Base-by-base conservation (phyloP, 1,140 invertebrate species). In the Pemphigus obesinymphae region DNA sequence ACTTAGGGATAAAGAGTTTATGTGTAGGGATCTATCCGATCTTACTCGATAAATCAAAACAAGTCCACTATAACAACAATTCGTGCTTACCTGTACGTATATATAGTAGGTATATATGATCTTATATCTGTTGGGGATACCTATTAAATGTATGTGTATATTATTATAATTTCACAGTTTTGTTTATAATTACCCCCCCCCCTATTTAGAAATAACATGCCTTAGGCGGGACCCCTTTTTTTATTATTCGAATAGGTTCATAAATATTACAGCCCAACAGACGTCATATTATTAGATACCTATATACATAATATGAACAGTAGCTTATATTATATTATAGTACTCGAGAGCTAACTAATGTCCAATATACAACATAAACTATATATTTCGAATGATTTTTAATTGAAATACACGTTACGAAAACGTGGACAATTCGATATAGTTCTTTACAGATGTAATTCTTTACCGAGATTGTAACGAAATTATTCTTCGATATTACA, bases 161-260 rank as follows among this genome's bases (percentile, higher is more conserved):
- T 45, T 29, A 70, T 45, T 26, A 70, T 70, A 29, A 70, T 45
- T 26, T 70, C 68, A 70, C 40, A 43, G 68, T 45, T 70, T 70
- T 20, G 37, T 45, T 43, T 29, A 26, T 70, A 26, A 45, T 70
- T 45, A 45, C 11, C 8, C 26, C 23, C 23, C 23, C 37, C 23
- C 11, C 15, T 11, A 11, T 23, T 70, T 5, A 43, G 23, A 45
- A 70, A 17, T 23, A 70, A 45, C 68, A 29, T 23, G 23, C 68
- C 40, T 45, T 17, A 13, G 68, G 68, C 40, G 40, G 23, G 2
- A 70, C 23, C n/a, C 68, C 40, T 23, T 43, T 70, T 43, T 45
- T 45, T 43, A 6, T 13, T 23, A 13, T 23, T 40, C 20, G 40
- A 1, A 17, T 11, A 20, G 6, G n/a, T 6, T 29, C 68, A 45